A percentile compares a stretch with the other conserved stretches of the same genome.
Evolutionary conservation across 2,797 vertebrate species (phyloP).

Genomic region (Acomys russatus): DNA sequence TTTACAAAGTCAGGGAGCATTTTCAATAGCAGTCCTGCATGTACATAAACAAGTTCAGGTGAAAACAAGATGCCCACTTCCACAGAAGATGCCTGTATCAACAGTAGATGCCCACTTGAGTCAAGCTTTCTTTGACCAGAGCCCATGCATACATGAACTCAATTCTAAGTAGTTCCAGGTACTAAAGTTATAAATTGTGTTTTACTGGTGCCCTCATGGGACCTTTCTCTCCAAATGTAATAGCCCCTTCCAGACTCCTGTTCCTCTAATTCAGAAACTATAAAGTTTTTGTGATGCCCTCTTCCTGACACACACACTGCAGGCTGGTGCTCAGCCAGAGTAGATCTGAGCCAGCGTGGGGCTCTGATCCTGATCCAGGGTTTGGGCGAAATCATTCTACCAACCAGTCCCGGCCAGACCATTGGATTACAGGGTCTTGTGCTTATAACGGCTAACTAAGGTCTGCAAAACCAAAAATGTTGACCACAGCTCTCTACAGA

Average conservation of each 20-base stretch:
- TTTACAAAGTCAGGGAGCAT: neutral
- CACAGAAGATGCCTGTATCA: neutral
- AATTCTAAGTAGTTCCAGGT: constrained; percentile 42
- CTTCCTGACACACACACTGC: neutral
- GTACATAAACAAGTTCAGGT: neutral
- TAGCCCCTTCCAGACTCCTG: neutral
- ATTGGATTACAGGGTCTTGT: neutral
- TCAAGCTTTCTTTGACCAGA: neutral
- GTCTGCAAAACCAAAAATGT: neutral
- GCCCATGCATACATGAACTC: neutral
- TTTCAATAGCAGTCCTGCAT: neutral
- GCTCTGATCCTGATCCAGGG: neutral
- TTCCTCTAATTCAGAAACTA: neutral
- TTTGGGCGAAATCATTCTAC: neutral
- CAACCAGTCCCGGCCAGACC: fast-evolving
- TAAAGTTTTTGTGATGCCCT: neutral
- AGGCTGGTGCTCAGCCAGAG: neutral
- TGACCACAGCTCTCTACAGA: neutral
- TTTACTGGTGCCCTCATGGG: neutral
- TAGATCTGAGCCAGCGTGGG: neutral
- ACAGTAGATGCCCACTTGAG: neutral
- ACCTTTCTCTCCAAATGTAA: neutral
- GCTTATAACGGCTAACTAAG: neutral
- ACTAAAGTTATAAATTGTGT: neutral
- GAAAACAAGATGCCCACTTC: neutral